Evolutionary conservation across 2,888 invertebrate genomes (phyloP), one percentile per base, ranked within the genome.

Genomic region (Dyspetes luteomarginatus): DNA sequence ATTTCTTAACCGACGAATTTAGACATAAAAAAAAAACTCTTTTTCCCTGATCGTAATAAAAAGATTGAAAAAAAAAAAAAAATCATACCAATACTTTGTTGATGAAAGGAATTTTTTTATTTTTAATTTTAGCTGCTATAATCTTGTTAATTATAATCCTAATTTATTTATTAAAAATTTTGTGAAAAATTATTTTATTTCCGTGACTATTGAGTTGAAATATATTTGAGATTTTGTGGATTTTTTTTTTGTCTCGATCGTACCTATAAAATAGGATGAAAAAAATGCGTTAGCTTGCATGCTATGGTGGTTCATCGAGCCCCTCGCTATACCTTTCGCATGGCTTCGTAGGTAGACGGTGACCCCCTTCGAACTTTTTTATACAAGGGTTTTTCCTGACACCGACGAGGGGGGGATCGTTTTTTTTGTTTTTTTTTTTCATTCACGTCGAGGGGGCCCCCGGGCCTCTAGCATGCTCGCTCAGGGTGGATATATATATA

Each of bases 281-380:
- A 52, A 52, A 52, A 52, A 24, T 17, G 12, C 4, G 28, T 58
- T 58, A 48, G 48, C 3, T 24, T 45, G 4, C 1, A 43, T 24
- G 55, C 4, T 55, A 56, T 22, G 78, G 58, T n/a, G 78, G 69
- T 78, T 78, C 73, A 60, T 81, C 83, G 82, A 85, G 84, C 78
- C 87, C 86, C 85, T 87, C 84, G 86, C 86, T 86, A n/a, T n/a
- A 87, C 82, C 83, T 56, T 36, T 36, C 67, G 60, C 75, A 73
- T 60, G 77, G 76, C 43, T 73, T 64, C 83, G 78, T 85, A 86
- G 88, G 86, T 89, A 90, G 89, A 87, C 86, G 84, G 84, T 88
- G 89, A 90, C 91, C 90, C 91, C 91, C 90, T 90, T 88, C 88
- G 88, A 87, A 65, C 72, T 83, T 90, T 90, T 91, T 91, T 90